These are phyloP conservation scores for Drosophila nigritarsus DNA, from an alignment of 2,888 invertebrate genomes.

Conservation along the genomic window DNA sequence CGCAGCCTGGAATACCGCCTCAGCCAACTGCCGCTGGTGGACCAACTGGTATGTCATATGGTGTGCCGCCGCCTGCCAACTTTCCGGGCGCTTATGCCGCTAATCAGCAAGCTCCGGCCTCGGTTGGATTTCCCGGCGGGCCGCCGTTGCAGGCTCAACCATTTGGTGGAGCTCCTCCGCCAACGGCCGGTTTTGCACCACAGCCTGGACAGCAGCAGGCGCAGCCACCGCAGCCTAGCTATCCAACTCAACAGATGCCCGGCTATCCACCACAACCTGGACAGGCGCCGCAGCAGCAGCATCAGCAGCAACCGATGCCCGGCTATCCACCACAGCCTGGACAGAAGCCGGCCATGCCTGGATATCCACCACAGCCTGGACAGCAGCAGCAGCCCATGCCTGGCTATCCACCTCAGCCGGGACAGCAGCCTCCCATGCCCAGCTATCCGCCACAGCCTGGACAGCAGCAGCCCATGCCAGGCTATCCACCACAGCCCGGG, in stretches of 20 bases:
- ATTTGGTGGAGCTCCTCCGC: constrained; percentile 42
- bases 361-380: constrained; percentile 41
- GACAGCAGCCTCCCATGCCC: constrained; percentile 28
- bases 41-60: constrained; percentile 51
- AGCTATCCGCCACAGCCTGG: constrained; percentile 7
- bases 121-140: constrained; percentile 31
- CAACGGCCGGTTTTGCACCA: constrained; percentile 42
- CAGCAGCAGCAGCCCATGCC: constrained; percentile 6
- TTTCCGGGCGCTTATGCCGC: constrained; percentile 37
- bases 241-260: constrained; percentile 62
- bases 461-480: constrained; percentile 51
- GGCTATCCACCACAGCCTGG: constrained; percentile 64
- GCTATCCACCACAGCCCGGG: constrained; percentile 71
- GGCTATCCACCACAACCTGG: constrained; percentile 71
- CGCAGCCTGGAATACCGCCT: constrained; percentile 26
- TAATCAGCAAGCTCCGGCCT: constrained; percentile 30
- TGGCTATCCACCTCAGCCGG: constrained; percentile 68
- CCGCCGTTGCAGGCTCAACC: constrained; percentile 37
- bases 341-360: constrained; percentile 42
- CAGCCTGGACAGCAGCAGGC: constrained; percentile 64
- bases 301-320: constrained; percentile 42
- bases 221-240: constrained; percentile 27
- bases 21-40: constrained; percentile 37
- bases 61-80: constrained; percentile 47
- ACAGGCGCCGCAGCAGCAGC: constrained; percentile 30